These are phyloP conservation scores for Oryzaephilus surinamensis DNA, from an alignment of 1,140 invertebrate species.

Conservation along the genomic window DNA sequence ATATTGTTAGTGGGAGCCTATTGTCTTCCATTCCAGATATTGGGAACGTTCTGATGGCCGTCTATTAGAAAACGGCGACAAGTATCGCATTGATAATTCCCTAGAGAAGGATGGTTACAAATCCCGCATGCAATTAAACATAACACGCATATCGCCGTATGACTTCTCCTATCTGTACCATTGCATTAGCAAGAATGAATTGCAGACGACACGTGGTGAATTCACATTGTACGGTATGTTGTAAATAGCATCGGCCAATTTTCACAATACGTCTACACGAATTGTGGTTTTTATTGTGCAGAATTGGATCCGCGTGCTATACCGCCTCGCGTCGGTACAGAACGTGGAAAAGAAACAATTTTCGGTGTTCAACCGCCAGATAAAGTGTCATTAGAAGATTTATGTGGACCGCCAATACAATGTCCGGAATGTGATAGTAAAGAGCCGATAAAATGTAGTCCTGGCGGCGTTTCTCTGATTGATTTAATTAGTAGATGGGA, in stretches of 20 bases:
- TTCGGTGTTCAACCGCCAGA: conserved; percentile 46
- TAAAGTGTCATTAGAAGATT: conserved; percentile 44
- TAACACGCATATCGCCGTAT: conserved; percentile 49
- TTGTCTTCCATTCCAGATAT: conserved; percentile 37
- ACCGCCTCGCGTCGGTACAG: conserved; percentile 27
- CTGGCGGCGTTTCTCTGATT: conserved; percentile 44
- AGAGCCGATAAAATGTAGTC: conserved; percentile 35
- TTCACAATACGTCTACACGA: too few species aligned
- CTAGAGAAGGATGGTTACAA: conserved; percentile 30
- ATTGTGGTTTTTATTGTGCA: conserved; percentile 13
- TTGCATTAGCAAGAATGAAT: conserved; percentile 74
- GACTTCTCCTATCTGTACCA: conserved; percentile 64
- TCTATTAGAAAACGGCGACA: conserved; percentile 55
- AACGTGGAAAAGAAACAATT: conserved; percentile 27
- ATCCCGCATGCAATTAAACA: conserved; percentile 62
- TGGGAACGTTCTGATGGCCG: conserved; percentile 76
- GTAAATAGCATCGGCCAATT: too few species aligned
- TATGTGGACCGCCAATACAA: conserved; percentile 47
- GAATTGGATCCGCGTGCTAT: conserved; percentile 41
- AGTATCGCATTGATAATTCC: conserved; percentile 55
- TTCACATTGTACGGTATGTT: conserved; percentile 57
- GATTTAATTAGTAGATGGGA: conserved; percentile 45
- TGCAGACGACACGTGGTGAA: conserved; percentile 64
- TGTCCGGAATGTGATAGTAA: conserved; percentile 51
- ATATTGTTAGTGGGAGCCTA: too few species aligned